Conservation (phyloP, 2,888 invertebrate species). For the Cephus sareptanus region DNA sequence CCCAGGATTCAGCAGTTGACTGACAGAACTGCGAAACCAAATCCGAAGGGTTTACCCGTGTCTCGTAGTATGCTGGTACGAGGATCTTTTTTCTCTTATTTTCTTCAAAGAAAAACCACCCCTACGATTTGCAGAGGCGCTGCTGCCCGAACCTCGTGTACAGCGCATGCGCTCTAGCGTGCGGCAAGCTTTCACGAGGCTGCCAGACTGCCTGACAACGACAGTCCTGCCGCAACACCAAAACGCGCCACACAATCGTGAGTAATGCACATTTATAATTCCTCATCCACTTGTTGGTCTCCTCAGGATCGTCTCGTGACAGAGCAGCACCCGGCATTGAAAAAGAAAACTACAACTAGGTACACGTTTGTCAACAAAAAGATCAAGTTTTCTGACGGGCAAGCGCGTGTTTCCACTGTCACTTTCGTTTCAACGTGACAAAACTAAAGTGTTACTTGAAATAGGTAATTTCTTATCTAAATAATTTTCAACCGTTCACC, state of each 20-base stretch:
- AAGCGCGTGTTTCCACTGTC: not conserved
- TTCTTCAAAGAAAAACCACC: constrained; percentile 27
- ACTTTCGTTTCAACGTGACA: not conserved
- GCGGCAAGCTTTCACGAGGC: constrained; percentile 47
- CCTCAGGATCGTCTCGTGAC: not conserved
- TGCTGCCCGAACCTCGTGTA: constrained; percentile 17
- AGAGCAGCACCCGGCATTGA: not conserved
- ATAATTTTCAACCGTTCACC: not conserved
- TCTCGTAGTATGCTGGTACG: constrained; percentile 26
- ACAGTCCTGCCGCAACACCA: constrained; percentile 64
- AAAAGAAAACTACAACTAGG: not conserved
- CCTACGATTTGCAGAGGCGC: constrained; percentile 26
- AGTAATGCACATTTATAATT: constrained; percentile 44
- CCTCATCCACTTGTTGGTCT: not conserved
- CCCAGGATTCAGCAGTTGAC: not conserved
- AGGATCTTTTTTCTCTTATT: constrained; percentile 24
- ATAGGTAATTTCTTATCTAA: not conserved
- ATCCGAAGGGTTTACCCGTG: constrained; percentile 15
- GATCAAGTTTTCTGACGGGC: not conserved
- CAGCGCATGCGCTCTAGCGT: constrained; percentile 44
- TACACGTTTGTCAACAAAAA: not conserved
- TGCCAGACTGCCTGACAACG: constrained; percentile 52
- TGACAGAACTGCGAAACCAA: not conserved
- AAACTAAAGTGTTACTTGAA: not conserved
- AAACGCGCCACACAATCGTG: constrained; percentile 63